phyloP scores from a whole-genome alignment of 2,797 vertebrate genomes.

The Rhynchotus rufescens region DNA sequence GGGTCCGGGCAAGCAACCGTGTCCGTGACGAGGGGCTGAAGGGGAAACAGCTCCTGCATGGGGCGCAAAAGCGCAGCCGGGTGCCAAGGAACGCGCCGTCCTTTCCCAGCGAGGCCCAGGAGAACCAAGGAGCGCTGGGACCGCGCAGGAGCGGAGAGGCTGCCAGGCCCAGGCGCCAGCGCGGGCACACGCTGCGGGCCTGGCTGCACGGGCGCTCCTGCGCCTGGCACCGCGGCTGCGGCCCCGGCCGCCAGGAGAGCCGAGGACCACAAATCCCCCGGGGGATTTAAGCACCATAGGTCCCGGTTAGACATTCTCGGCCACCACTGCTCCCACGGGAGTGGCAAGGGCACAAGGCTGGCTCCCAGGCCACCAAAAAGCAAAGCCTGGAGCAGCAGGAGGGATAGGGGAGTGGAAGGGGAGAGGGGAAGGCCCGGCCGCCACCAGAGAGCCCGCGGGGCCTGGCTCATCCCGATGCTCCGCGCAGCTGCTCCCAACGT shows the following conservation, averaged over 20 bases:
- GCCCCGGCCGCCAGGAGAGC: background rate
- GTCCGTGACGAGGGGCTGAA: background rate
- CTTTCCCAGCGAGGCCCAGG: background rate
- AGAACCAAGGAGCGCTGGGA: background rate
- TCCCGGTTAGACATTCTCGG: background rate
- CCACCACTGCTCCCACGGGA: background rate
- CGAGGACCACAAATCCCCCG: background rate
- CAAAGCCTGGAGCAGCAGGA: background rate
- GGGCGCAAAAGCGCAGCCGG: background rate
- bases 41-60: background rate
- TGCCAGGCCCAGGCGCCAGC: background rate
- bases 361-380: background rate
- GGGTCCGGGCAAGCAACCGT: background rate
- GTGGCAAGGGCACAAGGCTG: background rate
- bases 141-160: fast-evolving
- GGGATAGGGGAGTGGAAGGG: too few species aligned
- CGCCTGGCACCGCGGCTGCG: background rate
- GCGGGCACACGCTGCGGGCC: fast-evolving
- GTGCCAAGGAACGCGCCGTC: background rate
- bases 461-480: background rate
- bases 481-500: background rate
- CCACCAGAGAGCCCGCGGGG: background rate
- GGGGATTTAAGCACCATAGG: background rate
- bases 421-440: background rate
- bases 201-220: fast-evolving